Evolutionary conservation across 2,888 invertebrate genomes (phyloP).

Genomic region (Epistrophella euchroma): DNA sequence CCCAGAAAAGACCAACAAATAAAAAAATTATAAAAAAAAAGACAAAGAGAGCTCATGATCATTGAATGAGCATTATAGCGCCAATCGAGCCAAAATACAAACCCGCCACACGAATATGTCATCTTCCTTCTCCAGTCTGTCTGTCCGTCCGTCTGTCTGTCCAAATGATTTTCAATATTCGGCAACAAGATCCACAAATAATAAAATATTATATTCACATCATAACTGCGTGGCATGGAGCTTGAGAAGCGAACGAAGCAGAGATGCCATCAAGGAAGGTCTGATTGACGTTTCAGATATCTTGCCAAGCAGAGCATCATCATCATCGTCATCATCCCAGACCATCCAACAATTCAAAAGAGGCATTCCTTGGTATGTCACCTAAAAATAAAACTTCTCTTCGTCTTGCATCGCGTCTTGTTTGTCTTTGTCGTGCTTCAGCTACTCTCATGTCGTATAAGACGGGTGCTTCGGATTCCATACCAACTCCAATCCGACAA

Average conservation of each 20-base stretch:
- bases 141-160: constrained; percentile 74
- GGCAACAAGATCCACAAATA: constrained; percentile 67
- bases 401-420: constrained; percentile 14
- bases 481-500: constrained; percentile 1
- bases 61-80: constrained; percentile 68
- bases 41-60: constrained; percentile 47
- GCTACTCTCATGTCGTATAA: constrained; percentile 29
- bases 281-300: constrained; percentile 76
- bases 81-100: constrained; percentile 66
- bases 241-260: constrained; percentile 3
- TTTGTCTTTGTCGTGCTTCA: constrained; percentile 16
- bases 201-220: constrained; percentile 51
- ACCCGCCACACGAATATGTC: constrained; percentile 69
- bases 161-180: constrained; percentile 74
- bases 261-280: constrained; percentile 59
- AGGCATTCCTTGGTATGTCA: constrained; percentile 75
- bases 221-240: constrained; percentile 63
- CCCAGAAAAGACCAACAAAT: constrained; percentile 4
- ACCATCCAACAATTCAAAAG: constrained; percentile 34
- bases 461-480: constrained; percentile 56
- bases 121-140: constrained; percentile 54
- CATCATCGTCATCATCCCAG: constrained; percentile 51
- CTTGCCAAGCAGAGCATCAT: constrained; percentile 72
- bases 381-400: constrained; percentile 70
- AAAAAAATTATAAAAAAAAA: constrained; percentile 5